Percentiles rank a stretch among this genome's conserved stretches.
phyloP scores from a whole-genome alignment of 2,113 vertebrate genomes.

The Microtus pennsylvanicus region DNA sequence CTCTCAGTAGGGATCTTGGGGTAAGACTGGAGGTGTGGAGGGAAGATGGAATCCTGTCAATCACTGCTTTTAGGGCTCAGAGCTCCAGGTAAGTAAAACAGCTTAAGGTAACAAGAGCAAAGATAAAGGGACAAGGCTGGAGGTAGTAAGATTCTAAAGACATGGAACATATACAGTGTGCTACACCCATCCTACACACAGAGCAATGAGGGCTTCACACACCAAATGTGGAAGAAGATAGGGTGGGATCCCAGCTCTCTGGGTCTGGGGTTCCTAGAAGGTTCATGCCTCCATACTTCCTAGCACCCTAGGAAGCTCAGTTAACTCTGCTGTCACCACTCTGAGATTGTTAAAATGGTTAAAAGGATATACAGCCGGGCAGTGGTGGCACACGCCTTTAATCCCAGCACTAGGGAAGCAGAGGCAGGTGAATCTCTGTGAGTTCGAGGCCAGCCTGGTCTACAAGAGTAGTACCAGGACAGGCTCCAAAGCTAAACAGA shows the following conservation, averaged over 20 bases:
- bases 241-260: too few relatives aligned
- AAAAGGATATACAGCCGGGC: not conserved
- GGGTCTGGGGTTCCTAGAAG: not conserved
- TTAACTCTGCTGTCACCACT: not conserved
- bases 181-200: not conserved
- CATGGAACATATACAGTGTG: not conserved
- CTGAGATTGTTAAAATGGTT: not conserved
- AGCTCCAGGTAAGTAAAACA: not conserved
- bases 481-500: too few relatives aligned
- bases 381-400: too few relatives aligned
- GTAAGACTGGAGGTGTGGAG: not conserved
- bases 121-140: not conserved
- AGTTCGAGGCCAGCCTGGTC: too few relatives aligned
- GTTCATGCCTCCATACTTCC: not conserved
- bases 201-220: fast-evolving
- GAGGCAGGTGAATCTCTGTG: too few relatives aligned
- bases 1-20: not conserved
- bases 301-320: not conserved
- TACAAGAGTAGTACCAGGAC: too few relatives aligned
- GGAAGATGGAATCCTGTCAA: not conserved
- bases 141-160: not conserved
- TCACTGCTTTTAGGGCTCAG: not conserved
- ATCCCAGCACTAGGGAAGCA: too few relatives aligned
- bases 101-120: not conserved
- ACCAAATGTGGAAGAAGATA: not conserved